phyloP scores from a whole-genome alignment of 2,113 vertebrate genomes.

The Hemichromis elongatus region DNA sequence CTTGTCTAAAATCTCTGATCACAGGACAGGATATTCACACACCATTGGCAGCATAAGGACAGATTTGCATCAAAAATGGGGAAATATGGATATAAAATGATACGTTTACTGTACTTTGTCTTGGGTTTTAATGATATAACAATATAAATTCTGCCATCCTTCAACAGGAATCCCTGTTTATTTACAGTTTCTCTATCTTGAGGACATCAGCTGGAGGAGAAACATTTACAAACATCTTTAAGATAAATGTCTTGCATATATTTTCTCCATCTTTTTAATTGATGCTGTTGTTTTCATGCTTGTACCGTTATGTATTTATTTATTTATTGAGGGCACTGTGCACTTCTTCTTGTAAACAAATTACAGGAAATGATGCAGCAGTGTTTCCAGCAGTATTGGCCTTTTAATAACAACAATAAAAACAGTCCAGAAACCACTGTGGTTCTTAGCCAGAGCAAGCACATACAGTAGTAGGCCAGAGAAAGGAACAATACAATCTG shows the following conservation, averaged over 20 bases:
- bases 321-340: accelerated
- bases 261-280: accelerated
- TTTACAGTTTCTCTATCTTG: accelerated
- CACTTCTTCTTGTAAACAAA: neutral
- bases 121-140: neutral
- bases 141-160: neutral
- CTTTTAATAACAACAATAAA: conserved; percentile 66
- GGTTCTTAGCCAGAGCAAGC: conserved; percentile 46
- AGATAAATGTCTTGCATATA: neutral
- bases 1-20: neutral
- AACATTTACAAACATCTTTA: accelerated
- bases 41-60: accelerated
- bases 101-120: neutral
- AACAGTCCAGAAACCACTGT: conserved; percentile 37
- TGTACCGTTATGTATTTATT: neutral
- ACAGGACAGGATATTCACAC: neutral
- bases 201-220: neutral
- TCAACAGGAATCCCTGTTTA: accelerated
- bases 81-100: neutral
- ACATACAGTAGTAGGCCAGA: conserved; percentile 48
- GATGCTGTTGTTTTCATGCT: accelerated
- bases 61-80: neutral
- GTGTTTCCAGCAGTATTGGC: conserved; percentile 14
- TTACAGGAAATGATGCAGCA: neutral
- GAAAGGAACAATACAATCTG: conserved; percentile 50